A percentile compares a stretch with the other conserved stretches of the same genome.
Evolutionary conservation across 2,797 vertebrate species (phyloP).

Genomic region (Rhinophrynus dorsalis): DNA sequence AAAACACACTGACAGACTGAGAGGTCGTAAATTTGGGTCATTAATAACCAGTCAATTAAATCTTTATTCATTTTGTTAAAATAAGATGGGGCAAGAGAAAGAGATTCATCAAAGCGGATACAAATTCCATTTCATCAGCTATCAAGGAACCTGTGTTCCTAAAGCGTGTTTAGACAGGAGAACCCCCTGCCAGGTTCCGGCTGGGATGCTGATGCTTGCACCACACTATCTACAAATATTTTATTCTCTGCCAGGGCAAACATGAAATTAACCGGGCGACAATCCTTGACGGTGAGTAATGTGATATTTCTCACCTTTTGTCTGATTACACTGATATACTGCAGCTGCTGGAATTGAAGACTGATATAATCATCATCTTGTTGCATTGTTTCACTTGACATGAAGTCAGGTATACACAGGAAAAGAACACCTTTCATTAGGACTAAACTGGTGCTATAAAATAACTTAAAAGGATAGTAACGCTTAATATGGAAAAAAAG

Average conservation of each 20-base stretch:
- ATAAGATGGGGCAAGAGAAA: not conserved
- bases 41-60: not conserved
- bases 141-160: too few species aligned
- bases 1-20: not conserved
- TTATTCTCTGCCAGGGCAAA: not conserved
- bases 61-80: not conserved
- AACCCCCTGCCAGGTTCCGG: not conserved
- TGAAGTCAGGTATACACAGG: not conserved
- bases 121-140: too few species aligned
- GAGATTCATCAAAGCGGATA: constrained; percentile 5
- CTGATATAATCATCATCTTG: constrained; percentile 5
- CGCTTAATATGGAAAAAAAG: too few species aligned
- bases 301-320: constrained; percentile 22
- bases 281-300: constrained; percentile 25
- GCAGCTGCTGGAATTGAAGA: constrained; percentile 5
- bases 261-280: constrained; percentile 20
- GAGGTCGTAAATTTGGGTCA: not conserved
- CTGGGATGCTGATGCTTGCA: not conserved
- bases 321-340: constrained; percentile 5
- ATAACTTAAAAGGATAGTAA: too few species aligned
- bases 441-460: not conserved
- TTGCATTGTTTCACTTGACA: constrained; percentile 11
- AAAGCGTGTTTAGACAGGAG: too few species aligned
- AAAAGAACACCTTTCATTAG: not conserved
- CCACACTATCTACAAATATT: constrained; percentile 7